phyloP scores from a whole-genome alignment of 2,797 vertebrate species.

The Borostomias antarcticus region DNA sequence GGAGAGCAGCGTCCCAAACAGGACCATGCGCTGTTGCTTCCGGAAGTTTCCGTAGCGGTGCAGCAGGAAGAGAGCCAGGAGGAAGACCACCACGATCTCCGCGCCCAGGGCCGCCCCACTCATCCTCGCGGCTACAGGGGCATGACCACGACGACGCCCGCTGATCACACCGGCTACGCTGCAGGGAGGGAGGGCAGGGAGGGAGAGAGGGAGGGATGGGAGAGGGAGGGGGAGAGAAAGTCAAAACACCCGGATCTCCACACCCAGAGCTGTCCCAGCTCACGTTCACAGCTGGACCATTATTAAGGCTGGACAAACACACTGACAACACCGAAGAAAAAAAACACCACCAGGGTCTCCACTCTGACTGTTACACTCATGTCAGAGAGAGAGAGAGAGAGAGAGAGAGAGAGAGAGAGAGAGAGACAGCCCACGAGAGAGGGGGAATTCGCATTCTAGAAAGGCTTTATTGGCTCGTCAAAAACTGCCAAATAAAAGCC shows the following conservation, averaged over 20 bases:
- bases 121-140: slow-evolving; percentile 72
- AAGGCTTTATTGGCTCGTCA: too few relatives aligned
- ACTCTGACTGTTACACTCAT: too few relatives aligned
- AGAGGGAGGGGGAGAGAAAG: neutral
- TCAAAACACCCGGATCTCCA: too few relatives aligned
- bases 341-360: too few relatives aligned
- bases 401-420: neutral
- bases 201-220: neutral
- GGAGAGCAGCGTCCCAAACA: slow-evolving; percentile 88
- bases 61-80: slow-evolving; percentile 89
- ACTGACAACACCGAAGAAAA: neutral
- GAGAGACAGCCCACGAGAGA: too few relatives aligned
- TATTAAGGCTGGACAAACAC: too few relatives aligned
- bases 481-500: too few relatives aligned
- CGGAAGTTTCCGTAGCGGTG: slow-evolving; percentile 91
- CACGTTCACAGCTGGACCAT: too few relatives aligned
- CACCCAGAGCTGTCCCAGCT: too few relatives aligned
- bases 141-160: too few relatives aligned
- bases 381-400: neutral
- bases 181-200: slow-evolving; percentile 15
- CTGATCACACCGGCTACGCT: slow-evolving; percentile 44
- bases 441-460: too few relatives aligned
- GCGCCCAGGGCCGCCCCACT: slow-evolving; percentile 83
- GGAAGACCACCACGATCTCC: slow-evolving; percentile 88
- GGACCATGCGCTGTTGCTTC: slow-evolving; percentile 89